A percentile compares a stretch with the other conserved stretches of the same genome.
These are phyloP conservation scores for Hippoglossus stenolepis DNA, from an alignment of 2,113 vertebrate genomes.

Conservation along the genomic window DNA sequence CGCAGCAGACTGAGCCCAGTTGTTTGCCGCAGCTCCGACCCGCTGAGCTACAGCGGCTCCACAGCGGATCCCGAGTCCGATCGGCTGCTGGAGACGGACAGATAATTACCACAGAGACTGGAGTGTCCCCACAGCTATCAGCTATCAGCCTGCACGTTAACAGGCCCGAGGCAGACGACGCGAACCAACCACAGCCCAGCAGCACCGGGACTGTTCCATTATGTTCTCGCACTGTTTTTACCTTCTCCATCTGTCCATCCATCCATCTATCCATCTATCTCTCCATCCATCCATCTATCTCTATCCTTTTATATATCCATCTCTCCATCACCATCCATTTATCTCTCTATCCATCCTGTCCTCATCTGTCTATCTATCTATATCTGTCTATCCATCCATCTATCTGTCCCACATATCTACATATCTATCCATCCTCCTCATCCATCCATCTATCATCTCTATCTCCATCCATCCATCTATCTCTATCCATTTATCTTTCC, in stretches of 20 bases:
- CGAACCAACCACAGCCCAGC: constrained; percentile 40
- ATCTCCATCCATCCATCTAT: neutral
- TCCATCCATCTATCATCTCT: no score
- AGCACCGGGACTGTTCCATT: constrained; percentile 36
- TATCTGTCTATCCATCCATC: neutral
- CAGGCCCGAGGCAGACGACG: constrained; percentile 20
- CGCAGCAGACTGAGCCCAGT: no score
- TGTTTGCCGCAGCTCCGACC: no score
- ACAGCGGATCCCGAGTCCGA: constrained; percentile 9
- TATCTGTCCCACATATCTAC: no score
- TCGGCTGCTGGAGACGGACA: constrained; percentile 39
- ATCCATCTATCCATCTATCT: neutral
- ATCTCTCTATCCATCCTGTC: no score
- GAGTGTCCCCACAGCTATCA: constrained; percentile 58
- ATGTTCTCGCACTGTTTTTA: constrained; percentile 14
- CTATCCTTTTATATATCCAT: no score
- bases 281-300: neutral
- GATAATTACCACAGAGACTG: constrained; percentile 68
- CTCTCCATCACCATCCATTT: no score
- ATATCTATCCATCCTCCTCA: neutral
- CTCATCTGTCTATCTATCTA: no score
- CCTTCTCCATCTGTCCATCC: constrained; percentile 7
- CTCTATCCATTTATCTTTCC: no score
- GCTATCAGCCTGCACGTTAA: constrained; percentile 35
- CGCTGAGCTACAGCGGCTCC: no score